Evolutionary conservation across 2,113 vertebrate genomes (phyloP).

Genomic region (Pseudopodoces humilis): DNA sequence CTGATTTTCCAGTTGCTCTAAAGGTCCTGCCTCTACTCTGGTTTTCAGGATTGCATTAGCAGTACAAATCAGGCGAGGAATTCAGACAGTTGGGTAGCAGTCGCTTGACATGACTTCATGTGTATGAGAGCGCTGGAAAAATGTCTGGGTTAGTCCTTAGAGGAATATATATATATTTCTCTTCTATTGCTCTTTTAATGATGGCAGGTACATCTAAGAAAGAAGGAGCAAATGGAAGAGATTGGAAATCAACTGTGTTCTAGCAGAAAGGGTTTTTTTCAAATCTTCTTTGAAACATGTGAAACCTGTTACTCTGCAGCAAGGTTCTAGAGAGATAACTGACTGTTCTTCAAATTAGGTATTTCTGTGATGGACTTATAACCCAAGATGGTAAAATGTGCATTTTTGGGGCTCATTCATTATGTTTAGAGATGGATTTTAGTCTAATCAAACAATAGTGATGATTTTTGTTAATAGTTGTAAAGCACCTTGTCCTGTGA

Average conservation of each 20-base stretch:
- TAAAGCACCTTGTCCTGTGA: neutral
- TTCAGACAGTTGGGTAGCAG: neutral
- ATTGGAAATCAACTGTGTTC: conserved; percentile 5
- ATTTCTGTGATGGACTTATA: neutral
- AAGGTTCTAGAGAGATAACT: neutral
- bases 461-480: neutral
- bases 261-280: neutral
- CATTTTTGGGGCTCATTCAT: neutral
- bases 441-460: neutral
- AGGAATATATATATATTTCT: neutral
- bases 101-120: neutral
- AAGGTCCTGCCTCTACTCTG: neutral
- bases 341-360: neutral
- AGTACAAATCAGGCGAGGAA: neutral
- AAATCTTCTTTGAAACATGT: neutral
- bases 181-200: neutral
- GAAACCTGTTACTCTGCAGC: neutral
- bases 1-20: neutral
- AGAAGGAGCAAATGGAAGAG: neutral
- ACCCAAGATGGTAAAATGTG: neutral
- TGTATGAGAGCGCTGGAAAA: neutral
- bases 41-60: neutral
- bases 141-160: neutral
- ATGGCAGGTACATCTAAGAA: neutral
- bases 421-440: neutral